Evolutionary conservation across 2,113 vertebrate species (phyloP), one percentile per base, ranked within the genome.

Genomic region (Gambusia holbrooki): DNA sequence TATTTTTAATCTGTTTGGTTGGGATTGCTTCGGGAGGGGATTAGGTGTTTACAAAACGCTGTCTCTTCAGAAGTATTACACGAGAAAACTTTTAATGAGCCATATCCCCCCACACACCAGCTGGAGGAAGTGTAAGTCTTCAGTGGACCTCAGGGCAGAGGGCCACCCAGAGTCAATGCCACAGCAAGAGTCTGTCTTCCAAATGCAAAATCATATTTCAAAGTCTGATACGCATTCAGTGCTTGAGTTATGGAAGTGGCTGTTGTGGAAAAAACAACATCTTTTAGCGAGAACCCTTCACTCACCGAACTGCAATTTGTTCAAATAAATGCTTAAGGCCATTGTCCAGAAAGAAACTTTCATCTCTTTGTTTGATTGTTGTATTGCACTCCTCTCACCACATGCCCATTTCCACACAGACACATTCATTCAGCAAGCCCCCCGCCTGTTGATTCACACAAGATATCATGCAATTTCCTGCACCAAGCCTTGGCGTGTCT

Each of bases 401-500:
- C 64, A 54, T 45, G 37, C 15, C 45, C 67, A 79, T 76, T 76
- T 69, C 30, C 35, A 66, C 73, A 48, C 29, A 69, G 37, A 74
- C n/a, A 29, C 76, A 51, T 42, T 66, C 63, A 72, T 71, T 81
- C 67, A 70, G 67, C 30, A 3, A 74, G 71, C 77, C 71, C 80
- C 66, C 35, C 69, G 77, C 64, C 67, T 66, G 40, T 72, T 72
- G 79, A 77, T 80, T 73, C 42, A 58, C 74, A 65, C 30, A 77
- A 42, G 62, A 72, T 83, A 73, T 77, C 48, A 75, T 12, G 29
- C 79, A 88, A 81, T 89, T 82, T 84, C 72, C 76, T 74, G 62
- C 25, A 54, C 17, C 29, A 22, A 66, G 72, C 19, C 76, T 77
- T 62, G 25, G 37, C 37, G 0, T 71, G 75, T 77, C 69, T 73